Evolutionary conservation across 2,888 invertebrate species (phyloP), one percentile per base, ranked within the genome.

Genomic region (Drosophila ezoana): DNA sequence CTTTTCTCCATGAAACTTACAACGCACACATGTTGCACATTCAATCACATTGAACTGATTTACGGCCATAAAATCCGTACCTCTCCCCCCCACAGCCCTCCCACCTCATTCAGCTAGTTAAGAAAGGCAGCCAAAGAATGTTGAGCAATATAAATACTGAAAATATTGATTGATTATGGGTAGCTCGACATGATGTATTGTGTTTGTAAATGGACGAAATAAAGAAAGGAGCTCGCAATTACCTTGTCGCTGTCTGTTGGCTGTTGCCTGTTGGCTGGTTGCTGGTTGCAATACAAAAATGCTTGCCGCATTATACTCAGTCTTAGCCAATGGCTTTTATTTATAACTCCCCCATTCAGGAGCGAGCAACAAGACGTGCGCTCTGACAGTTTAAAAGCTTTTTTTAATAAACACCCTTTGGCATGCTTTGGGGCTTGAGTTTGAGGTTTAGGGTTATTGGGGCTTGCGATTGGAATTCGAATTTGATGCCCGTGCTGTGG

Each of bases 371-470:
- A 51, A 72, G 56, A 56, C 48, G 65, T 76, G 68, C 68, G 66
- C 68, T 67, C 62, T 85, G 85, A 85, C 85, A 85, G 85, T 89
- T 85, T 89, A 89, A 85, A 89, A 85, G 85, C 87, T 84, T 85
- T 89, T 84, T 85, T 89, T 81, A 81, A 85, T 87, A 88, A 66
- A 79, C 79, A 68, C 73, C 68, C 73, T 49, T 60, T 45, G 57
- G 67, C 51, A 48, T 51, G 38, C 37, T 23, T 51, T 38, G 23
- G 16, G 51, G 35, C 20, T 49, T 44, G 13, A 49, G 43, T 38
- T 16, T 43, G n/a, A 13, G 52, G 57, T 37, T 61, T 62, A 8
- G 54, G 16, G 43, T 45, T 32, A 38, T 58, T 38, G 43, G 45
- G n/a, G 35, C 32, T 28, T 32, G n/a, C 48, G 47, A 28, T 16